Percentiles rank a stretch among this genome's conserved stretches.
Conservation (phyloP, 2,113 vertebrate species). For the Ageneiosus marmoratus region DNA sequence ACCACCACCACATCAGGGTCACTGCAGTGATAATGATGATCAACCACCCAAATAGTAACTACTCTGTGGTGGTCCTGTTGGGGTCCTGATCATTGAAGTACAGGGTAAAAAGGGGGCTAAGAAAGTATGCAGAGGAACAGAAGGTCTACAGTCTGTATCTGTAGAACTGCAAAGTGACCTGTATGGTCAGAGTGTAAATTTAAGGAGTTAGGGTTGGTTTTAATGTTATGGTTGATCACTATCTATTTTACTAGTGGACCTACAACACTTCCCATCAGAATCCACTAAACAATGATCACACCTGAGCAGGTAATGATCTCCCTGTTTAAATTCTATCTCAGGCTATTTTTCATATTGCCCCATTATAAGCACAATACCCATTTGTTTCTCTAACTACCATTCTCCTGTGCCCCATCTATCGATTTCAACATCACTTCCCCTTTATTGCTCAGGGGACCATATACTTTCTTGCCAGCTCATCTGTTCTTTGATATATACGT, state of each 20-base stretch:
- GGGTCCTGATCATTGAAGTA: too few species aligned
- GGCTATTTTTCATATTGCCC: background rate
- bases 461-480: conserved; percentile 6
- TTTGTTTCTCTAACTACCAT: background rate
- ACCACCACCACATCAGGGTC: too few species aligned
- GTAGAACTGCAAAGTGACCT: too few species aligned
- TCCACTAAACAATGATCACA: conserved; percentile 1
- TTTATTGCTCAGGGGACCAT: background rate
- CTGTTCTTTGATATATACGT: conserved; percentile 17
- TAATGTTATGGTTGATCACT: too few species aligned
- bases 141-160: too few species aligned
- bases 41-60: too few species aligned
- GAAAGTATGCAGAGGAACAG: too few species aligned
- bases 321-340: background rate
- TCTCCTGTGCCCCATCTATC: background rate
- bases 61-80: too few species aligned
- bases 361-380: background rate
- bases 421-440: background rate
- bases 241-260: background rate
- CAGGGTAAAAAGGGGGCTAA: too few species aligned
- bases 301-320: conserved; percentile 5
- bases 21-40: too few species aligned
- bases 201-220: too few species aligned
- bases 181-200: too few species aligned
- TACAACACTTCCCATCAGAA: background rate